phyloP scores from a whole-genome alignment of 2,113 vertebrate genomes.

The Rhabdornis inornatus region DNA sequence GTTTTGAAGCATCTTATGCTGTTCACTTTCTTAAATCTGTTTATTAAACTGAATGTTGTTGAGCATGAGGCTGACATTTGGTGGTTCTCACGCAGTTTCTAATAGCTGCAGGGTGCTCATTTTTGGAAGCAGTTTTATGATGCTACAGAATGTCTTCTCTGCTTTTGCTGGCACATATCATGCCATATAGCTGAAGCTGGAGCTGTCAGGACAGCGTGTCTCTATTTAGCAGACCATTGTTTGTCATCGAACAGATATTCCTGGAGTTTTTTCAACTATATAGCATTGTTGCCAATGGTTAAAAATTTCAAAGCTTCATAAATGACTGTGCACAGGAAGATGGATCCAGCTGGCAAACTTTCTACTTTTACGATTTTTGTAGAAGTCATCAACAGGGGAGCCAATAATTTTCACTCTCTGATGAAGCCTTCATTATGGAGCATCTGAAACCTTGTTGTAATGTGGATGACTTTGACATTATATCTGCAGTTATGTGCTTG shows the following conservation, averaged over 20 bases:
- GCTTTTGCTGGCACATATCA: slow-evolving; percentile 40
- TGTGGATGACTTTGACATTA: slow-evolving; percentile 35
- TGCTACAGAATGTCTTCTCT: slow-evolving; percentile 30
- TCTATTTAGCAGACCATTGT: slow-evolving; percentile 60
- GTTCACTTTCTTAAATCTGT: neutral
- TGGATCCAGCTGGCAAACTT: slow-evolving; percentile 56
- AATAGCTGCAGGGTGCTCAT: slow-evolving; percentile 54
- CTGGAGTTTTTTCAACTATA: slow-evolving; percentile 49
- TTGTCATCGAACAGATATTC: slow-evolving; percentile 46
- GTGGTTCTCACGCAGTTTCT: slow-evolving; percentile 24
- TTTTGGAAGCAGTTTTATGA: slow-evolving; percentile 49
- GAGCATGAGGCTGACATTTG: slow-evolving; percentile 40
- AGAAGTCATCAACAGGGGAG: slow-evolving; percentile 14
- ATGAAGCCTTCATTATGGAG: slow-evolving; percentile 37
- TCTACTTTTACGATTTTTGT: slow-evolving; percentile 10
- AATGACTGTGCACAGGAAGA: slow-evolving; percentile 42
- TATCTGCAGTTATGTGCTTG: slow-evolving; percentile 51
- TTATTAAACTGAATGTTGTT: slow-evolving; percentile 27
- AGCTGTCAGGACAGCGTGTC: slow-evolving; percentile 39
- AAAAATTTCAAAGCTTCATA: slow-evolving; percentile 41
- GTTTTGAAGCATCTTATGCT: neutral
- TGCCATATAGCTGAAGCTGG: slow-evolving; percentile 16
- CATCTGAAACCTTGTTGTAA: slow-evolving; percentile 11
- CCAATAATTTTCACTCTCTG: slow-evolving; percentile 39
- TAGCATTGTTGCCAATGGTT: slow-evolving; percentile 27